Base-by-base conservation (phyloP, 2,888 invertebrate genomes). In the Poecilus cupreus region DNA sequence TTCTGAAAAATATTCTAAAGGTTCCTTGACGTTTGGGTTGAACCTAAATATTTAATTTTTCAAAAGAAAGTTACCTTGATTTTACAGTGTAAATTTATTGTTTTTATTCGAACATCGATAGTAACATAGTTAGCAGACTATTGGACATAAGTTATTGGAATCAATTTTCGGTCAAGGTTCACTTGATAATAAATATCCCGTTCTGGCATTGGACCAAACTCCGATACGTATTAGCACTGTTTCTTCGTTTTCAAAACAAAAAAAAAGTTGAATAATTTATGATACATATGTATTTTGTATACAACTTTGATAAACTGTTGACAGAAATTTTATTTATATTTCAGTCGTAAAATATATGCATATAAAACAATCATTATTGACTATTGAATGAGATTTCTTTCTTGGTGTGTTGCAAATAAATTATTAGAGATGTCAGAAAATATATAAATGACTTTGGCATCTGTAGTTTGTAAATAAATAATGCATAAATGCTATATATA, bases 131-230 rank as follows among this genome's bases (percentile, higher is more conserved):
- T 37, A 68, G 64, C 16, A 37, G 11, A 32, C 18, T 37, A 39
- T 68, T 37, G 37, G 64, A 18, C 37, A 16, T 37, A 37, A 68
- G 64, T 68, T 68, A 68, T 37, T 2, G 64, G 18, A 68, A 68
- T 68, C 64, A 68, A 68, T 68, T 68, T 68, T 68, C 64, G 64
- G 64, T 68, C 64, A 68, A 68, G 64, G 64, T 37, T 60, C 32
- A 24, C 4, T 26, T 18, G 16, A 16, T 68, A 68, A 68, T 68
- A 68, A 68, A 68, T 68, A 37, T 68, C 32, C 32, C 1, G 18
- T 13, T n/a, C 10, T 68, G 64, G 64, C 64, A 68, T n/a, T 11
- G 64, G n/a, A 32, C 64, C 64, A 68, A 68, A 37, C 18, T 32
- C 32, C 32, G 64, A 68, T 68, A 16, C 37, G 18, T 68, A 51